Conservation (phyloP, 2,888 invertebrate species). For the Nephrotoma appendiculata region DNA sequence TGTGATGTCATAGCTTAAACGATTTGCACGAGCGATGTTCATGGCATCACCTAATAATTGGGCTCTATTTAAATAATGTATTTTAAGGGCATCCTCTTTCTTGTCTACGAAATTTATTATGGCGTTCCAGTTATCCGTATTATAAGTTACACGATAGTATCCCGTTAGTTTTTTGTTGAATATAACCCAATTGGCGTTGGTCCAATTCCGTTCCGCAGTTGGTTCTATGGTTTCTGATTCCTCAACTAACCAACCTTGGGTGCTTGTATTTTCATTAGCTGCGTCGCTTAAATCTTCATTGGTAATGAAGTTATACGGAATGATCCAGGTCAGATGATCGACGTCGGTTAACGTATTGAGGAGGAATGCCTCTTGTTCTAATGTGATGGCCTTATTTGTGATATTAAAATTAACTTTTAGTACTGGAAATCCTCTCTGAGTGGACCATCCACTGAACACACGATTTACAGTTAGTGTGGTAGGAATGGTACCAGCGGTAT, state of each 20-base stretch:
- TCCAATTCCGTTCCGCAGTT: background rate
- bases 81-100: conserved; percentile 31
- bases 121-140: conserved; percentile 42
- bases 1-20: conserved; percentile 31
- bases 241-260: background rate
- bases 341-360: conserved; percentile 4
- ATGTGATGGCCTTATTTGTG: conserved; percentile 10
- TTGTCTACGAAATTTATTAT: conserved; percentile 31
- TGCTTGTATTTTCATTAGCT: background rate
- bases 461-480: conserved; percentile 34
- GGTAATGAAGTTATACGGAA: conserved; percentile 22
- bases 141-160: conserved; percentile 48
- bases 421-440: conserved; percentile 43
- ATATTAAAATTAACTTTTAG: conserved; percentile 39
- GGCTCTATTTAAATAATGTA: conserved; percentile 58
- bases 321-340: conserved; percentile 18
- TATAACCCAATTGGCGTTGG: conserved; percentile 29
- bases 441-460: conserved; percentile 48
- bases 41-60: conserved; percentile 70
- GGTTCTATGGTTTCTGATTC: background rate
- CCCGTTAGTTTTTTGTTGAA: conserved; percentile 36
- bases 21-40: conserved; percentile 24
- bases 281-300: background rate
- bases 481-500: conserved; percentile 20
- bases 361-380: conserved; percentile 2